Percentiles rank a stretch among this genome's conserved stretches.
Evolutionary conservation across 2,888 invertebrate species (phyloP).

Genomic region (Amphipoea oculea): DNA sequence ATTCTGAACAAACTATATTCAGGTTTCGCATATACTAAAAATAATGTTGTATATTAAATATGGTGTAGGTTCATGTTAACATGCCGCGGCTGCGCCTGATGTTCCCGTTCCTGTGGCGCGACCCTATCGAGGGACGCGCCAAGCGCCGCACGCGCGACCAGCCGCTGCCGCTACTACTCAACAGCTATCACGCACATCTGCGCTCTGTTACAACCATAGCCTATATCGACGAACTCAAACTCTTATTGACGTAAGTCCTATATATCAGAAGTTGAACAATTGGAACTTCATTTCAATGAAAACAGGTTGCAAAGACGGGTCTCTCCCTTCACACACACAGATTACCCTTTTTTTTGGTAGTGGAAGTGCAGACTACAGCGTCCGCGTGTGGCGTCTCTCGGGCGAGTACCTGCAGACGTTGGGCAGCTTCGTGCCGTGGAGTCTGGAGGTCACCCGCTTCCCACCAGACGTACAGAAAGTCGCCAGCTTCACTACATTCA

Average conservation of each 20-base stretch:
- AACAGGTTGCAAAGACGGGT: background rate
- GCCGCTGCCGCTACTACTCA: conserved; percentile 92
- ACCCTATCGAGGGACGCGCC: conserved; percentile 92
- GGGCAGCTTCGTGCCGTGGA: conserved; percentile 93
- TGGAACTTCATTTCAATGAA: background rate
- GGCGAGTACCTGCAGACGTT: conserved; percentile 94
- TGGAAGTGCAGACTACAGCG: conserved; percentile 91
- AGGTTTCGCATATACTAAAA: too few species aligned
- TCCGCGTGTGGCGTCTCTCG: conserved; percentile 93
- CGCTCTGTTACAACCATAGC: conserved; percentile 92
- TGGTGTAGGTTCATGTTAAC: conserved; percentile 85
- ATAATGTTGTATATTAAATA: background rate
- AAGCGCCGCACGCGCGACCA: conserved; percentile 92
- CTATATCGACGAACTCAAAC: conserved; percentile 92
- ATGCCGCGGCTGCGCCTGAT: conserved; percentile 92
- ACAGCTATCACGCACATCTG: conserved; percentile 93
- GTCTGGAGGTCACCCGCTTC: conserved; percentile 87
- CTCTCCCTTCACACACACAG: background rate
- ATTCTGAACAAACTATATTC: too few species aligned
- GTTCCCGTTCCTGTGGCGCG: conserved; percentile 94
- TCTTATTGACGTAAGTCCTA: conserved; percentile 92
- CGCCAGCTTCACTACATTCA: conserved; percentile 94
- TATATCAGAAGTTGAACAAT: background rate
- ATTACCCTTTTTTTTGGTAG: background rate
- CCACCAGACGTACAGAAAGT: conserved; percentile 94